These are phyloP conservation scores for Percina caprodes DNA, from an alignment of 2,113 vertebrate genomes.

Conservation along the genomic window DNA sequence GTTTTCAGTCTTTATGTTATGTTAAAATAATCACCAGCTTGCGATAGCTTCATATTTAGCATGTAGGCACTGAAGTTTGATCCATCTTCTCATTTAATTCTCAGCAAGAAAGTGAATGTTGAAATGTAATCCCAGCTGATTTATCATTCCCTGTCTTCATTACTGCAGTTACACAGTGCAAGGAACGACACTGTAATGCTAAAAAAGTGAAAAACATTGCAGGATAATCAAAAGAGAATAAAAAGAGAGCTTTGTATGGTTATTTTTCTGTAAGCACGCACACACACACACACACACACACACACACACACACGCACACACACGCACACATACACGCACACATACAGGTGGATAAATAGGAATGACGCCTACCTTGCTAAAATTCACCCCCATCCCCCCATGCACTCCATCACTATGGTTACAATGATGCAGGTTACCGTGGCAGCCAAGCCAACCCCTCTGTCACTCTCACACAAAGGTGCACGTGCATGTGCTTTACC, in stretches of 20 bases:
- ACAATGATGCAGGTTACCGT: conserved; percentile 80
- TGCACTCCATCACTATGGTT: conserved; percentile 70
- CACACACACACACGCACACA: conserved; percentile 42
- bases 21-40: not conserved
- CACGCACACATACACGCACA: conserved; percentile 24
- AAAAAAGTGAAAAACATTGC: not conserved
- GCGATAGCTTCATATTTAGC: not conserved
- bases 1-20: not conserved
- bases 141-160: not conserved
- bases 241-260: not conserved
- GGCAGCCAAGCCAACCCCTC: conserved; percentile 64
- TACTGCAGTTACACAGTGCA: not conserved
- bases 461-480: conserved; percentile 40
- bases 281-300: conserved; percentile 31
- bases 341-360: conserved; percentile 31
- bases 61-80: too few species aligned
- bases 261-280: conserved; percentile 6
- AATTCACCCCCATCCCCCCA: conserved; percentile 12
- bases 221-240: not conserved
- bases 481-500: conserved; percentile 37
- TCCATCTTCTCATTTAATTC: too few species aligned
- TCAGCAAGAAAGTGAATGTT: not conserved
- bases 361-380: conserved; percentile 44
- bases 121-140: not conserved
- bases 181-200: not conserved